Evolutionary conservation across 1,140 invertebrate species (phyloP).

Genomic region (Drosophila trapezifrons): DNA sequence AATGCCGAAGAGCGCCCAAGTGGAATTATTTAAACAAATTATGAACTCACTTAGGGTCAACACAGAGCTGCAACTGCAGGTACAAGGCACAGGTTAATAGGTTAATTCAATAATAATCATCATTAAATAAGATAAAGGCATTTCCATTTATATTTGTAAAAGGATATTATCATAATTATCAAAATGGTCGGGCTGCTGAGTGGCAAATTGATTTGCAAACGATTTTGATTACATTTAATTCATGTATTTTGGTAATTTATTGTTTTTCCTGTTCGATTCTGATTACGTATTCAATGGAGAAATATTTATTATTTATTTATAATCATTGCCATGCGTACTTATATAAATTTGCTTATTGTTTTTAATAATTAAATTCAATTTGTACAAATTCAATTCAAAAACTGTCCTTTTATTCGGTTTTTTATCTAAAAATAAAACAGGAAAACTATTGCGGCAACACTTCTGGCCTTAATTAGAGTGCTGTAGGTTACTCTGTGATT

Average conservation of each 20-base stretch:
- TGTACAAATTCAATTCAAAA: too few relatives aligned
- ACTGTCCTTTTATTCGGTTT: too few relatives aligned
- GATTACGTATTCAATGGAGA: background rate
- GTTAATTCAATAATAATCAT: constrained; percentile 11
- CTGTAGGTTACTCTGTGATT: background rate
- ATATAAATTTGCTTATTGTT: too few relatives aligned
- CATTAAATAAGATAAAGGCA: background rate
- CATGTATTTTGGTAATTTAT: background rate
- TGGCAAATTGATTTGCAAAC: background rate
- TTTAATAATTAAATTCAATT: too few relatives aligned
- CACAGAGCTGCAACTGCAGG: background rate
- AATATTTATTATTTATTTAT: too few relatives aligned
- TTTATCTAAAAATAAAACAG: too few relatives aligned
- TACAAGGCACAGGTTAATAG: background rate
- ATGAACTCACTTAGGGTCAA: background rate
- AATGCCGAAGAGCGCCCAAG: constrained; percentile 2
- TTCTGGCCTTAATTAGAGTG: background rate
- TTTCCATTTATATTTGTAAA: background rate
- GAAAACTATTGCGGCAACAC: too few relatives aligned
- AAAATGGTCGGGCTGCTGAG: background rate
- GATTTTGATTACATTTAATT: too few relatives aligned
- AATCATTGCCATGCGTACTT: too few relatives aligned
- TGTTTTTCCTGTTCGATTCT: background rate
- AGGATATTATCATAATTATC: background rate
- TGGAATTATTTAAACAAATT: constrained; percentile 25